These are phyloP conservation scores for Sardinella longiceps DNA, from an alignment of 2,797 vertebrate genomes.

Conservation along the genomic window DNA sequence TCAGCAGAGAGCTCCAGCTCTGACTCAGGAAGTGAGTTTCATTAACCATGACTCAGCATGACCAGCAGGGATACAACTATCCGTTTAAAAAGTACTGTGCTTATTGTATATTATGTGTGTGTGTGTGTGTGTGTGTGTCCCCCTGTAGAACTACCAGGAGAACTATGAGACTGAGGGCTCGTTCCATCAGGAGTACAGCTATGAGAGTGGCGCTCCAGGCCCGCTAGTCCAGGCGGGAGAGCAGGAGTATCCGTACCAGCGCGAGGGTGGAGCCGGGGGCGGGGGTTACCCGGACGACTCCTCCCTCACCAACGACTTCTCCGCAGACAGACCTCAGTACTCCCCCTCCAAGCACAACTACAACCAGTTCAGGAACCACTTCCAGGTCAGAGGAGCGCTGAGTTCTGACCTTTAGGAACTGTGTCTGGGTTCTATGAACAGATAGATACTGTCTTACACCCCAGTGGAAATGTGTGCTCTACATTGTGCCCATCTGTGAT, in stretches of 20 bases:
- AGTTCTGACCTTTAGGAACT: background rate
- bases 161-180: slow-evolving; percentile 59
- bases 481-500: no score
- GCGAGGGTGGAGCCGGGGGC: slow-evolving; percentile 38
- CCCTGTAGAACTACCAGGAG: slow-evolving; percentile 66
- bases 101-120: no score
- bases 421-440: no score
- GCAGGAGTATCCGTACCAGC: slow-evolving; percentile 65
- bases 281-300: slow-evolving; percentile 59
- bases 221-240: slow-evolving; percentile 41
- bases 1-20: slow-evolving; percentile 61
- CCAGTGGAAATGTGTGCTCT: no score
- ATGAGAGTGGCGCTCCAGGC: slow-evolving; percentile 57
- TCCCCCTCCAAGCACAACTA: slow-evolving; percentile 68
- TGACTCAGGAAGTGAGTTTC: slow-evolving; percentile 72
- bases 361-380: slow-evolving; percentile 68
- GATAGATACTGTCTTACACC: no score
- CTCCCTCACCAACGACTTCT: slow-evolving; percentile 66
- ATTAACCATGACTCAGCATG: no score
- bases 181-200: slow-evolving; percentile 67
- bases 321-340: slow-evolving; percentile 68
- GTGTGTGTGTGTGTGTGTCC: slow-evolving; percentile 37
- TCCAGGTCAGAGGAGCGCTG: slow-evolving; percentile 74
- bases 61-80: no score
- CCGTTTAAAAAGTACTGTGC: no score